Evolutionary conservation across 2,113 vertebrate species (phyloP), one percentile per base, ranked within the genome.

Genomic region (Lathamus discolor): DNA sequence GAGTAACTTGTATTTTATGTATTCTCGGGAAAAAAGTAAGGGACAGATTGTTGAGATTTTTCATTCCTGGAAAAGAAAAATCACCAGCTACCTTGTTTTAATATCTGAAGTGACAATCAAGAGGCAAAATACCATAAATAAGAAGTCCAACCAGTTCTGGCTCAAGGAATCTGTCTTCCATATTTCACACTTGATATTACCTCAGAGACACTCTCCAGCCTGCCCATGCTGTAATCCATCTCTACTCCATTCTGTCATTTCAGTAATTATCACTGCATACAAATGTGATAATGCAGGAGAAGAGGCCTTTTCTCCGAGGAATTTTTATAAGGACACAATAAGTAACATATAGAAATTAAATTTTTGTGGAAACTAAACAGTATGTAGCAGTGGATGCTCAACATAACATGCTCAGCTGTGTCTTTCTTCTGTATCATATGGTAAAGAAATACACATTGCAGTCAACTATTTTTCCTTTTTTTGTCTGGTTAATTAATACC

Each of bases 191-290:
- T 90, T 64, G 29, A 52, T 75, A 78, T 86, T 95, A 86, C 79
- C 88, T 94, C 61, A 78, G 85, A 86, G 83, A 81, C 68, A 48
- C 35, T 75, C 28, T 83, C 13, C 64, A 90, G 54, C 22, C 55
- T 81, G 28, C 35, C n/a, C 35, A 51, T 2, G 0, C 39, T 68
- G 29, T 44, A 86, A 84, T 84, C n/a, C 72, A 33, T 90, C 79
- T 92, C 41, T 55, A 7, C 76, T 88, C 33, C 48, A 31, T 90
- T 90, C 83, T 94, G 68, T 72, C 69, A 78, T 64, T 93, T 90
- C 73, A 68, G 69, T 92, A 96, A 93, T 95, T 95, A 88, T 84
- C 77, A 64, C 74, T 68, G 68, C 52, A 75, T 91, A 69, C n/a
- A 79, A 81, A 92, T 76, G 20, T 57, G 90, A 84, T 73, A 84